phyloP scores from a whole-genome alignment of 1,140 invertebrate species.

The Gonatopus flavifemur region DNA sequence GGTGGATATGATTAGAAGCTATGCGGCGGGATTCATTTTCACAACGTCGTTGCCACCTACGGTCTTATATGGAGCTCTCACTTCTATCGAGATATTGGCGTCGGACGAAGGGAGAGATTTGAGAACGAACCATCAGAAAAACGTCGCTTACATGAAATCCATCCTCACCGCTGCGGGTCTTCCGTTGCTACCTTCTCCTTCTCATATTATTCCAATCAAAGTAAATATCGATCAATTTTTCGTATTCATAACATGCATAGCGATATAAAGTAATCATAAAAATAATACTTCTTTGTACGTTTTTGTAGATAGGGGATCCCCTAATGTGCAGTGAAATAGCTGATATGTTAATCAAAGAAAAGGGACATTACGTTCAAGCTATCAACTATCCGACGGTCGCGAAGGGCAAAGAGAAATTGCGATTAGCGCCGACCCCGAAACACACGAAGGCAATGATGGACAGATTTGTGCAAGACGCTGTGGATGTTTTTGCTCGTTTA shows the following conservation, averaged over 20 bases:
- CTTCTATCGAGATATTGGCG: conserved; percentile 77
- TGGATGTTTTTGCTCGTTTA: conserved; percentile 74
- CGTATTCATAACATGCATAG: not conserved
- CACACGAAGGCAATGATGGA: conserved; percentile 91
- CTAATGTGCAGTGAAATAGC: conserved; percentile 77
- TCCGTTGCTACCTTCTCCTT: conserved; percentile 87
- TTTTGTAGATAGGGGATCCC: conserved; percentile 80
- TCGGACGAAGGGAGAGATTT: conserved; percentile 85
- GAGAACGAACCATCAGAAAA: conserved; percentile 79
- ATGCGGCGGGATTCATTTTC: conserved; percentile 96
- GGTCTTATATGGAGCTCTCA: conserved; percentile 81
- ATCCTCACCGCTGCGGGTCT: conserved; percentile 80
- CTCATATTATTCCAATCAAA: conserved; percentile 96
- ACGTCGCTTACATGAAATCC: conserved; percentile 84
- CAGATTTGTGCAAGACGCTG: conserved; percentile 74
- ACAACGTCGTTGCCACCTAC: conserved; percentile 96
- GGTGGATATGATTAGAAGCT: conserved; percentile 92
- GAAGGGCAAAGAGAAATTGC: conserved; percentile 87
- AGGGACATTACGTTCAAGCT: conserved; percentile 94
- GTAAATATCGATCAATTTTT: conserved; percentile 51
- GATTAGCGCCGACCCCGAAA: conserved; percentile 91
- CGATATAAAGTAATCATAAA: no score
- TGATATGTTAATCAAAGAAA: conserved; percentile 79
- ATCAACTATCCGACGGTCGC: conserved; percentile 98
- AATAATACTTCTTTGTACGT: conserved; percentile 15